Conservation (phyloP, 2,113 vertebrate species). For the Crotophaga sulcirostris region DNA sequence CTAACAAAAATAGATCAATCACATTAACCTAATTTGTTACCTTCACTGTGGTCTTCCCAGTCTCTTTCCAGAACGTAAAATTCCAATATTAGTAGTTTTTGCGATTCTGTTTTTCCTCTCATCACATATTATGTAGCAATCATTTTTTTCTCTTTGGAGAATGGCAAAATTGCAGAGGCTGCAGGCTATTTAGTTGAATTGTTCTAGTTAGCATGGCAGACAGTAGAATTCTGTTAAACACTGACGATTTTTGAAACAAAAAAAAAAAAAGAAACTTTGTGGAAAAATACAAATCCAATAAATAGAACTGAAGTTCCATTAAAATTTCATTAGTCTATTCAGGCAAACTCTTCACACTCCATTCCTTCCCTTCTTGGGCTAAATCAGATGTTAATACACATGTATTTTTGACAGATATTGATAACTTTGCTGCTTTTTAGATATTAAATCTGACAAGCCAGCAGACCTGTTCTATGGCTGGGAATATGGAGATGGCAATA, state of each 20-base stretch:
- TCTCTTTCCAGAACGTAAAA: neutral
- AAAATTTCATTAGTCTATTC: constrained; percentile 22
- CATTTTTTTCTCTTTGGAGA: neutral
- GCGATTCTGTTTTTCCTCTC: neutral
- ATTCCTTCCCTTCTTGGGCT: neutral
- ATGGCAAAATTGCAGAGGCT: neutral
- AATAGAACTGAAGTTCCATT: constrained; percentile 22
- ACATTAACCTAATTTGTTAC: neutral
- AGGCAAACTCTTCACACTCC: neutral
- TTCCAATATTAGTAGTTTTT: neutral
- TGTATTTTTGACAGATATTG: constrained; percentile 21
- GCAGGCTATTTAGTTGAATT: neutral
- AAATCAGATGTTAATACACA: constrained; percentile 42
- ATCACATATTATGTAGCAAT: neutral
- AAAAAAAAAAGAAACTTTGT: constrained; percentile 4
- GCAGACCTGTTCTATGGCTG: neutral
- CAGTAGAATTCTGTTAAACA: neutral
- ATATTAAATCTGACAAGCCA: constrained; percentile 29
- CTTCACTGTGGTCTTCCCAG: neutral
- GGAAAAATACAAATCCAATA: neutral
- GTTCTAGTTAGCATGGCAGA: neutral
- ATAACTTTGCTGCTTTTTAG: neutral
- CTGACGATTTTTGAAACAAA: neutral
- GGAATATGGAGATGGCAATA: constrained; percentile 10
- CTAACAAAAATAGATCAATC: neutral